phyloP scores from a whole-genome alignment of 2,888 invertebrate species.

The Coleophora flavipennella region DNA sequence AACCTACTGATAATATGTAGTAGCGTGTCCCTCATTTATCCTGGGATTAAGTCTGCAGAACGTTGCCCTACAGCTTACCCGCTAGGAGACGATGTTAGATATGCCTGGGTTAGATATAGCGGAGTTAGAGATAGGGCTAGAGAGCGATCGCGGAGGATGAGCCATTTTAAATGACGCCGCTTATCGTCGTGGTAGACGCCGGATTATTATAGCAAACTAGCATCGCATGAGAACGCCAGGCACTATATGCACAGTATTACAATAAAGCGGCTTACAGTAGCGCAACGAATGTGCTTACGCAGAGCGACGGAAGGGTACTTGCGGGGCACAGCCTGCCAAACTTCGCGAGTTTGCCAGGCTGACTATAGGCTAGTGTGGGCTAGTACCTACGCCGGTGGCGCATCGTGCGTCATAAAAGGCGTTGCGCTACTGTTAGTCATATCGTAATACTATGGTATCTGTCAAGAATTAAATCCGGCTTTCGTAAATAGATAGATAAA shows the following conservation, averaged over 20 bases:
- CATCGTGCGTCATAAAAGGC: too few relatives aligned
- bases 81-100: conserved; percentile 14
- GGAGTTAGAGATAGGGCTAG: conserved; percentile 31
- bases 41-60: conserved; percentile 31
- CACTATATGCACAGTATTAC: too few relatives aligned
- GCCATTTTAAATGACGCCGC: conserved; percentile 43
- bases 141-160: conserved; percentile 30
- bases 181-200: conserved; percentile 5
- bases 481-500: background rate
- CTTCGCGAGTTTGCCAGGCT: too few relatives aligned
- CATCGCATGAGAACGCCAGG: background rate
- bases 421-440: too few relatives aligned
- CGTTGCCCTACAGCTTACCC: conserved; percentile 19
- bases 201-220: background rate
- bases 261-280: too few relatives aligned
- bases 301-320: too few relatives aligned
- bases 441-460: background rate
- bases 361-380: too few relatives aligned
- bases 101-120: conserved; percentile 12
- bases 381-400: too few relatives aligned
- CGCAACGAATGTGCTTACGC: too few relatives aligned
- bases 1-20: background rate
- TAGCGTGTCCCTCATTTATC: conserved; percentile 33
- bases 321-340: too few relatives aligned
- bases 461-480: background rate